Conservation (phyloP, 64 coral and sea anemone species). For the Stichodactyla helianthus region DNA sequence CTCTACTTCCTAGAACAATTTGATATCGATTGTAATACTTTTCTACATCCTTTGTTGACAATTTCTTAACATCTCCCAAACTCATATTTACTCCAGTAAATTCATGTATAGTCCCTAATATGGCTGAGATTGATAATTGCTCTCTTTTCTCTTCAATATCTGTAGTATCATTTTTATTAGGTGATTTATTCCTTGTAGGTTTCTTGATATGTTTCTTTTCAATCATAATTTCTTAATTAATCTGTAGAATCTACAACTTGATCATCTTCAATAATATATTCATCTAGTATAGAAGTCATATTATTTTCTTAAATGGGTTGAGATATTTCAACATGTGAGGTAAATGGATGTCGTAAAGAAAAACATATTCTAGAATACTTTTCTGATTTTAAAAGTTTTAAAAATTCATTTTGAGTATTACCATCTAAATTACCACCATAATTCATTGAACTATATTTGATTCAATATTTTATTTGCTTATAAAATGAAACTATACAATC, state of each 20-base stretch:
- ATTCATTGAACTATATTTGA: slow-evolving; percentile 27
- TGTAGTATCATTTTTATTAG: neutral
- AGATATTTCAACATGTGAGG: slow-evolving; percentile 9
- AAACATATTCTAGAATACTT: slow-evolving; percentile 37
- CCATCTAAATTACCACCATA: slow-evolving; percentile 23
- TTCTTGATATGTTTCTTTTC: too few species aligned
- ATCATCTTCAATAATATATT: too few species aligned
- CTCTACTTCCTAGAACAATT: neutral
- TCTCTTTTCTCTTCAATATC: neutral
- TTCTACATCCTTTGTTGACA: neutral
- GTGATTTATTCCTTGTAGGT: too few species aligned
- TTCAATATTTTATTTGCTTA: neutral
- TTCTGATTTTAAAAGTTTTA: slow-evolving; percentile 5
- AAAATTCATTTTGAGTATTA: neutral
- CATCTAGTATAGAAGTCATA: too few species aligned
- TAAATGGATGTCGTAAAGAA: slow-evolving; percentile 8
- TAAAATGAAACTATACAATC: slow-evolving; percentile 19
- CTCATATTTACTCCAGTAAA: too few species aligned
- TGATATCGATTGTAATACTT: neutral
- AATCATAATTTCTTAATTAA: too few species aligned
- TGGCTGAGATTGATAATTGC: neutral
- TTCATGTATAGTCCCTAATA: neutral
- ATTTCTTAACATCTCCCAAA: neutral
- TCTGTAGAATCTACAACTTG: too few species aligned
- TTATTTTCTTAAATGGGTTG: too few species aligned